Conservation (phyloP, 2,888 invertebrate genomes). For the Galerucella calmariensis region DNA sequence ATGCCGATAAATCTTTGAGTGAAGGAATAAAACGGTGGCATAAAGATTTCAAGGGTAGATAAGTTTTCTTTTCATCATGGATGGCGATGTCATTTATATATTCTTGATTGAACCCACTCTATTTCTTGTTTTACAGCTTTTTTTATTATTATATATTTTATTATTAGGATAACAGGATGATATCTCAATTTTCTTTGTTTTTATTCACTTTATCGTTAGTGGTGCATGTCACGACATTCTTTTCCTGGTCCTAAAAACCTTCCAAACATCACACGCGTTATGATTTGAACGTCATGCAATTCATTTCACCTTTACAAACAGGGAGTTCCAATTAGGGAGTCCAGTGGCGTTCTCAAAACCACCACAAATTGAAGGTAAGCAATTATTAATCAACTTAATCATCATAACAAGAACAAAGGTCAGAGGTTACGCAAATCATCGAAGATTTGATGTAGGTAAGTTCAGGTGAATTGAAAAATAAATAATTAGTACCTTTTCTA, state of each 20-base stretch:
- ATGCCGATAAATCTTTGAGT: slow-evolving; percentile 29
- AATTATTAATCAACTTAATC: too few species aligned
- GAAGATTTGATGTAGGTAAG: too few species aligned
- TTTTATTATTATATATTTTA: not conserved
- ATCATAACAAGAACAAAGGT: too few species aligned
- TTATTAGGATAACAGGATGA: not conserved
- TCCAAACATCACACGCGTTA: not conserved
- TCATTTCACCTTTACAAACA: not conserved
- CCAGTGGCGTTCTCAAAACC: not conserved
- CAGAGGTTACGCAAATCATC: too few species aligned
- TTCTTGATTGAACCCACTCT: not conserved
- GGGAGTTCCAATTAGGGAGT: not conserved
- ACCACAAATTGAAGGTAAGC: too few species aligned
- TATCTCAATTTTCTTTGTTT: not conserved
- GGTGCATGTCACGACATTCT: not conserved
- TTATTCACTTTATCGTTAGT: not conserved
- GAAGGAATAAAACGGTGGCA: slow-evolving; percentile 29
- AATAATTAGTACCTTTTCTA: too few species aligned
- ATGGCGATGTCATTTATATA: slow-evolving; percentile 3
- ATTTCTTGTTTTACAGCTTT: not conserved
- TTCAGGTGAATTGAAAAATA: too few species aligned
- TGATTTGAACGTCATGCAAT: not conserved
- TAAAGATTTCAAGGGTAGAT: slow-evolving; percentile 28
- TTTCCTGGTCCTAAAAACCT: not conserved
- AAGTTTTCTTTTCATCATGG: slow-evolving; percentile 20